Evolutionary conservation across 1,140 invertebrate genomes (phyloP).

Genomic region (Augochlora pura): DNA sequence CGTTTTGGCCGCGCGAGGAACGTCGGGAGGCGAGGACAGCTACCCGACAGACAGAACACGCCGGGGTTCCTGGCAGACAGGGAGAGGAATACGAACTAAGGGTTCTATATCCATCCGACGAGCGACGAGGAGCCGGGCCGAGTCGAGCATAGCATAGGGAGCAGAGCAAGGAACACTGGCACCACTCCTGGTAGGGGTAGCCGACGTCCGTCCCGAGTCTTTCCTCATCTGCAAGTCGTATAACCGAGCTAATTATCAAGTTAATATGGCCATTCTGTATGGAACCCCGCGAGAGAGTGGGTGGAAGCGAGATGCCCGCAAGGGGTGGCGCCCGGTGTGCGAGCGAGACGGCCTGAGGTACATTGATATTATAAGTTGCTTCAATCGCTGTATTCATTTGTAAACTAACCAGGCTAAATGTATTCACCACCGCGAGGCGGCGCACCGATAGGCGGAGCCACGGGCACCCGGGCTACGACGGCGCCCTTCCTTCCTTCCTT

Average conservation of each 20-base stretch:
- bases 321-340: constrained; percentile 70
- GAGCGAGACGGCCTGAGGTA: constrained; percentile 80
- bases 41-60: constrained; percentile 59
- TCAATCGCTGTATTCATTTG: constrained; percentile 88
- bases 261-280: constrained; percentile 90
- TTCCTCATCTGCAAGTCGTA: constrained; percentile 93
- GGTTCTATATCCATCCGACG: constrained; percentile 79
- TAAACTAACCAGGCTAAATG: constrained; percentile 84
- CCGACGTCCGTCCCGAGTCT: constrained; percentile 83
- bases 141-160: constrained; percentile 81
- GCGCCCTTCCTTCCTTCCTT: constrained; percentile 78
- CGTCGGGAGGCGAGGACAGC: constrained; percentile 22
- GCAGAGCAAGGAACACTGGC: constrained; percentile 82
- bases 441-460: constrained; percentile 79
- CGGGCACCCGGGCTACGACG: constrained; percentile 75
- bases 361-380: constrained; percentile 88
- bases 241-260: constrained; percentile 94
- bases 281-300: constrained; percentile 79
- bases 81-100: constrained; percentile 80
- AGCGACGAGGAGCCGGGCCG: constrained; percentile 82
- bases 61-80: constrained; percentile 77
- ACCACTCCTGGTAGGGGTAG: constrained; percentile 80
- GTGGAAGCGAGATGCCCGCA: constrained; percentile 58
- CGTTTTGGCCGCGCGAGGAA: not conserved
- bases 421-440: constrained; percentile 80